These are phyloP conservation scores for Pachymerium ferrugineum DNA, from an alignment of 2,888 invertebrate species.

Conservation along the genomic window DNA sequence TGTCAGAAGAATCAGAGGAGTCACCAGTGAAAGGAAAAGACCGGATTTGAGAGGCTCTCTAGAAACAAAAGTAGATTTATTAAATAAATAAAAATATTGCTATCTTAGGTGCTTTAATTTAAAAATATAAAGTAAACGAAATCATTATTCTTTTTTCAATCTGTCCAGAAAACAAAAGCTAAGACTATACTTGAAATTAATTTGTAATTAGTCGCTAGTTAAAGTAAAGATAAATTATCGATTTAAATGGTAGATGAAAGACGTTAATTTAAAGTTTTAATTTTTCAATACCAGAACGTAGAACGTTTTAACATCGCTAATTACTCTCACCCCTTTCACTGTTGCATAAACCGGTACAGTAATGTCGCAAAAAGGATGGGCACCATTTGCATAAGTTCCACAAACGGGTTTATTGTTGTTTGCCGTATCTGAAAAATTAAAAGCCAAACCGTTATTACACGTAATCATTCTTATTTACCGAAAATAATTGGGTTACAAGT, in stretches of 20 bases:
- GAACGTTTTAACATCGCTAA: background rate
- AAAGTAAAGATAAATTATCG: background rate
- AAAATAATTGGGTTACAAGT: no score
- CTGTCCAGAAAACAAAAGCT: no score
- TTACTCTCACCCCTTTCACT: constrained; percentile 73
- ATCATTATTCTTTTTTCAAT: no score
- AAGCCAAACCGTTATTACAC: background rate
- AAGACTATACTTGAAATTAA: background rate
- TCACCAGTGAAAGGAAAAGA: constrained; percentile 94
- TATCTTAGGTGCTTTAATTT: no score
- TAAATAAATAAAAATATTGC: no score
- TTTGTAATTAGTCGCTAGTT: background rate
- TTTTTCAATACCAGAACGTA: background rate
- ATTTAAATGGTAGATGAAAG: no score
- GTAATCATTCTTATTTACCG: no score
- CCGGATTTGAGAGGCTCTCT: constrained; percentile 90
- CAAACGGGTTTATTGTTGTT: constrained; percentile 35
- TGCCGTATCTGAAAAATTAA: constrained; percentile 36
- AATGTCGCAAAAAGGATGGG: constrained; percentile 42
- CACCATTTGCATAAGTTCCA: constrained; percentile 35
- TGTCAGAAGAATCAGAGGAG: constrained; percentile 89
- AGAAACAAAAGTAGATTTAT: constrained; percentile 33
- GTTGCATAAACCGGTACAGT: constrained; percentile 86
- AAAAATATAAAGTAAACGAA: constrained; percentile 9
- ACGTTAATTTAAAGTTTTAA: no score